phyloP scores from a whole-genome alignment of 2,888 invertebrate species.

The Dichetophora obliterata region DNA sequence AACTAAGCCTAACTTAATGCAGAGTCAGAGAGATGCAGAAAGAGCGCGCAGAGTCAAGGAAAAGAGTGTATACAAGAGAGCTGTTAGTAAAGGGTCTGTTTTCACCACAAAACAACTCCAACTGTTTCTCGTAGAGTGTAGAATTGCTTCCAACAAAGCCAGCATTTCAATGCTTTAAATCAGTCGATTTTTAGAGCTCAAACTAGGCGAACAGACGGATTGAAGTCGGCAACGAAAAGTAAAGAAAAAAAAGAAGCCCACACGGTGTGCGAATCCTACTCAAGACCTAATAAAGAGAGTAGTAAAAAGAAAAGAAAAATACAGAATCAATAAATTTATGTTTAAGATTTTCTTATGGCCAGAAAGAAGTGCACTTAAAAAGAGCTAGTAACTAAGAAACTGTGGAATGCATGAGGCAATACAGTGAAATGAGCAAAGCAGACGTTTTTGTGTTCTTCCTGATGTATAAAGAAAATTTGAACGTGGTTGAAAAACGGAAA shows the following conservation, averaged over 20 bases:
- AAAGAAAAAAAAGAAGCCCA: background rate
- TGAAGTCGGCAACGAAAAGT: background rate
- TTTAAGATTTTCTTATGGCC: too few relatives aligned
- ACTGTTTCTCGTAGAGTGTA: conserved; percentile 13
- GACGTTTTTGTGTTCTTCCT: background rate
- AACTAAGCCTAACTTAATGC: background rate
- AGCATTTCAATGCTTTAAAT: conserved; percentile 13
- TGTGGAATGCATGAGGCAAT: background rate
- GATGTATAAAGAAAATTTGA: background rate
- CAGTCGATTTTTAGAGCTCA: conserved; percentile 24
- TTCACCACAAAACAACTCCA: conserved; percentile 2
- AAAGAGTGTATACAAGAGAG: background rate
- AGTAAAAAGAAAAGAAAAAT: background rate
- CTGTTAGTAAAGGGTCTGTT: background rate
- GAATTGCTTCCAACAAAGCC: conserved; percentile 8
- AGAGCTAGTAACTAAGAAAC: background rate
- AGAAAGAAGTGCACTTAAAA: too few relatives aligned
- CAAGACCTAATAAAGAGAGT: background rate
- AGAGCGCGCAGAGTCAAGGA: background rate
- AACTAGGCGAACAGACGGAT: background rate
- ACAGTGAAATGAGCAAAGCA: background rate
- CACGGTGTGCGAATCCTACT: background rate
- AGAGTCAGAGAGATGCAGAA: background rate
- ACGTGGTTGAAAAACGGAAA: background rate
- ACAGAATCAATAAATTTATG: background rate